Percentiles rank a stretch among this genome's conserved stretches.
Evolutionary conservation across 2,888 invertebrate genomes (phyloP).

Genomic region (Oscheius sp.): DNA sequence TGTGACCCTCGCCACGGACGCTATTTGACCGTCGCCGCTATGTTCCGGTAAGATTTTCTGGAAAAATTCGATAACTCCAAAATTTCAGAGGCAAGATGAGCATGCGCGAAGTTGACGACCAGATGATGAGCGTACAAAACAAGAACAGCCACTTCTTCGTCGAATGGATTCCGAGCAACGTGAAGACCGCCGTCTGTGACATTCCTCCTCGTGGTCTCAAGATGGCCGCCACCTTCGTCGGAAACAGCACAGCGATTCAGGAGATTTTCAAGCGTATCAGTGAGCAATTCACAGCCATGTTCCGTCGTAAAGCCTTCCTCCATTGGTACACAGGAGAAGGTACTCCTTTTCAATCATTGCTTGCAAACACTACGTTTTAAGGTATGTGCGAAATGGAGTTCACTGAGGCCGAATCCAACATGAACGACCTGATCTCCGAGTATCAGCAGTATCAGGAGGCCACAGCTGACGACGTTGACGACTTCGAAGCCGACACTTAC

Average conservation of each 20-base stretch:
- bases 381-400: conserved; percentile 95
- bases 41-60: conserved; percentile 79
- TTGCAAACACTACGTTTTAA: conserved; percentile 83
- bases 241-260: conserved; percentile 88
- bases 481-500: conserved; percentile 39
- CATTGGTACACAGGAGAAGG: too few relatives aligned
- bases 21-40: conserved; percentile 79
- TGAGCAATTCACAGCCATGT: conserved; percentile 90
- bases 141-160: conserved; percentile 66
- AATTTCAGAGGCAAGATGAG: conserved; percentile 75
- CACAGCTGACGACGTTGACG: conserved; percentile 55
- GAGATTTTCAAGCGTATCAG: conserved; percentile 88
- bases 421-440: conserved; percentile 79
- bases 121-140: conserved; percentile 74
- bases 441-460: conserved; percentile 70
- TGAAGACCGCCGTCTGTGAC: conserved; percentile 85
- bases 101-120: too few relatives aligned
- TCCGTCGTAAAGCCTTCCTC: conserved; percentile 74
- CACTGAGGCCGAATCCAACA: conserved; percentile 91
- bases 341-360: too few relatives aligned
- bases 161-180: conserved; percentile 76
- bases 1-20: conserved; percentile 76
- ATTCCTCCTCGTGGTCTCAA: conserved; percentile 89
- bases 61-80: conserved; percentile 86
- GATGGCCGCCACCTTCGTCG: conserved; percentile 92